Evolutionary conservation across 1,140 invertebrate genomes (phyloP).

Genomic region (Hydropsyche tenuis): DNA sequence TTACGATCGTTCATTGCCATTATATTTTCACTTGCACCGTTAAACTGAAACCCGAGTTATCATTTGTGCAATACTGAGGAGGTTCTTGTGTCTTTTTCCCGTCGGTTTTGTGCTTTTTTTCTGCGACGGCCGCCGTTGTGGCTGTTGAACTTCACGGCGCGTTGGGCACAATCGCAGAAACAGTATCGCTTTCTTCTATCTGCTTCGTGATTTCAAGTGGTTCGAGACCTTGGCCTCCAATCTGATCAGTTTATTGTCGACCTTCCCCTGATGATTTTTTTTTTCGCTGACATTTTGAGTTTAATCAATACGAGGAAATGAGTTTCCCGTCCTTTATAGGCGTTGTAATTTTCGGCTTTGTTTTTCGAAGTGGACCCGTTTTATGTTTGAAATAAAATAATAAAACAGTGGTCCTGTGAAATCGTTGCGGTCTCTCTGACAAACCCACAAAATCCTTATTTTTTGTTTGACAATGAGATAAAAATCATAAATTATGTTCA

Average conservation of each 20-base stretch:
- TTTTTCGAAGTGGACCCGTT: constrained; percentile 13
- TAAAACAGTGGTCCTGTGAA: neutral
- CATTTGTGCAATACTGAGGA: too few relatives aligned
- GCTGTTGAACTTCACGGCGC: constrained; percentile 13
- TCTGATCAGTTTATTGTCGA: neutral
- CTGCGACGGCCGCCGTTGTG: neutral
- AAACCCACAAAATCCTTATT: neutral
- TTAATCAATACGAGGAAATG: too few relatives aligned
- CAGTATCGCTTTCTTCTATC: constrained; percentile 24
- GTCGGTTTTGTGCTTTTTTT: neutral
- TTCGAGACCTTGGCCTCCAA: constrained; percentile 22
- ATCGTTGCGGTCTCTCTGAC: constrained; percentile 1
- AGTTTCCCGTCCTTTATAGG: too few relatives aligned
- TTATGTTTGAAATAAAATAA: constrained; percentile 8
- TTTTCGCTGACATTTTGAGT: too few relatives aligned
- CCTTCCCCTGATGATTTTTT: neutral
- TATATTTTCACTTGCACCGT: too few relatives aligned
- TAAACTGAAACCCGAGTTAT: too few relatives aligned
- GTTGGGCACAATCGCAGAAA: neutral
- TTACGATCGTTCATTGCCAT: neutral
- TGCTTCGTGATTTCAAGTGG: constrained; percentile 11
- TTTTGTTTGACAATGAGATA: too few relatives aligned
- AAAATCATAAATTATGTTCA: too few relatives aligned
- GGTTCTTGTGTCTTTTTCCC: too few relatives aligned
- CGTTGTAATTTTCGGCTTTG: neutral